Conservation (phyloP, 2,888 invertebrate genomes). For the Polia nebulosa region DNA sequence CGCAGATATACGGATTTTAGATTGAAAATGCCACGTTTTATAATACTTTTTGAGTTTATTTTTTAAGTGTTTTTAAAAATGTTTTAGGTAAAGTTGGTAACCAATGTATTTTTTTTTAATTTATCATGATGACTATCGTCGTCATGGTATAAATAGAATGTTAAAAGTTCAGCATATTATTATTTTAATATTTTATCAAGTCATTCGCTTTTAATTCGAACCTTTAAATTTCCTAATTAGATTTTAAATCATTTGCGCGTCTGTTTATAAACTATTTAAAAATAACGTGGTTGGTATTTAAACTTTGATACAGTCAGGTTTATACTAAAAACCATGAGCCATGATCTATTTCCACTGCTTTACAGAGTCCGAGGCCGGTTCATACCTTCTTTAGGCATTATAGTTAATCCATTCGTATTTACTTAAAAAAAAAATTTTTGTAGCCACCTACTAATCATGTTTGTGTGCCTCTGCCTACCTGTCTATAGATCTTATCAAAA, state of each 20-base stretch:
- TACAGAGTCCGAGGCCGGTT: too few relatives aligned
- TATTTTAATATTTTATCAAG: too few relatives aligned
- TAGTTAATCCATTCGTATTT: background rate
- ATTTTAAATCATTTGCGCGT: background rate
- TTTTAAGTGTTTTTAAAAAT: background rate
- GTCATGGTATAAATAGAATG: too few relatives aligned
- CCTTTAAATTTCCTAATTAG: too few relatives aligned
- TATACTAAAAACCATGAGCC: background rate
- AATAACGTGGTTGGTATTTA: background rate
- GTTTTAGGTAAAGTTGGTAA: background rate
- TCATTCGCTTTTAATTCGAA: too few relatives aligned
- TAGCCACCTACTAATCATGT: background rate
- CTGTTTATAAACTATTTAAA: background rate
- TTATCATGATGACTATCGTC: too few relatives aligned
- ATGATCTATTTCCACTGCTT: too few relatives aligned
- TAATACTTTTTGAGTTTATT: background rate
- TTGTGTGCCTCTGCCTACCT: background rate
- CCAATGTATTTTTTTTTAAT: background rate
- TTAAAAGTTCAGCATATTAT: background rate
- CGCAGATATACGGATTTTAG: background rate
- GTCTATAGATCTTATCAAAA: background rate
- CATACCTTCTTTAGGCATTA: background rate
- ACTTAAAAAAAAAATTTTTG: background rate
- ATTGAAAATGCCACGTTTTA: conserved; percentile 15
- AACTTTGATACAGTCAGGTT: background rate